Base-by-base conservation (phyloP, 2,113 vertebrate species). In the Callipepla squamata region DNA sequence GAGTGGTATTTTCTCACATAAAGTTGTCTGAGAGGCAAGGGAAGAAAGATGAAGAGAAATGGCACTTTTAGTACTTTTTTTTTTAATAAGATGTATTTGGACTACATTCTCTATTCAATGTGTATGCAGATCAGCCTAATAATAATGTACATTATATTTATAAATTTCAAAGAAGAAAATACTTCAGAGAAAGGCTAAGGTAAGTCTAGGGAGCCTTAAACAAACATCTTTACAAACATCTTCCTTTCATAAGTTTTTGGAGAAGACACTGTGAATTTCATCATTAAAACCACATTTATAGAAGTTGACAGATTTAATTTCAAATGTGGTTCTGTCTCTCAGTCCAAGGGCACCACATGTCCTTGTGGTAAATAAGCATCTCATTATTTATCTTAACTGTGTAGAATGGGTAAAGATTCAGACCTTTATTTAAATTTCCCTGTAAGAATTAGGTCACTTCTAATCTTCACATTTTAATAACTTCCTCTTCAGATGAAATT, bases 401-500 rank as follows among this genome's bases (percentile, higher is more conserved):
- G 51, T 20, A 80, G 18, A 79, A 38, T 12, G 6, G 28, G 66
- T 73, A 72, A 93, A 89, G 80, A 61, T 89, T 96, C 86, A 94
- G 77, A 23, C 80, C 92, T 93, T 61, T 84, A 80, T 86, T 68
- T 87, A 58, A 84, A 76, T 81, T 84, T 94, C 80, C 74, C 40
- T 87, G 77, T 69, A 94, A 79, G 48, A 93, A 96, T 87, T 93
- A 95, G 86, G 79, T 87, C 75, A 69, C 62, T 92, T 94, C 77
- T 89, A 79, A 93, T 90, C 77, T 90, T 89, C 74, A 81, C 30
- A 79, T 85, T 94, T 84, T 90, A 96, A 96, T 96, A 93, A 94
- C 86, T 96, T 96, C 96, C 92, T 93, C 83, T 94, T 81, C 84
- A 89, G 90, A 74, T 85, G 92, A 92, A 96, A 94, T 94, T 95